Evolutionary conservation across 1,140 invertebrate genomes (phyloP).

Genomic region (Trichogramma pretiosum): DNA sequence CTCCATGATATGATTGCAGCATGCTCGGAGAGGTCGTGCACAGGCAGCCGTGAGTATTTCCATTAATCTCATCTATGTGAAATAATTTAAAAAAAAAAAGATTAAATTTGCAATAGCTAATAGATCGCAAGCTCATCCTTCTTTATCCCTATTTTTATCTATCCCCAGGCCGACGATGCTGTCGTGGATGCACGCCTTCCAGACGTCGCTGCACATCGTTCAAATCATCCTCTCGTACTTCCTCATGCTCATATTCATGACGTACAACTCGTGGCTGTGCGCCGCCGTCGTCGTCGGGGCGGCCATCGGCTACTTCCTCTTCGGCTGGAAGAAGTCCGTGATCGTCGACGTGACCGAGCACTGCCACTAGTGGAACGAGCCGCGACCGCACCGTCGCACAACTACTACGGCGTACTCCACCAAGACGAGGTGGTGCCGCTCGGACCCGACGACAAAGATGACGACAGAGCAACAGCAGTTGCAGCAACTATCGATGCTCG

Average conservation of each 20-base stretch:
- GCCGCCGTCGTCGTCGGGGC: constrained; percentile 82
- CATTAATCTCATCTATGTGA: no score
- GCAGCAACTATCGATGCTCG: background rate
- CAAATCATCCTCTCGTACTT: constrained; percentile 87
- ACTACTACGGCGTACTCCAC: no score
- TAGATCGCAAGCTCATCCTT: no score
- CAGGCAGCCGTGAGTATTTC: constrained; percentile 61
- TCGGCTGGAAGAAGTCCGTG: constrained; percentile 85
- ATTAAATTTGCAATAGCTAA: no score
- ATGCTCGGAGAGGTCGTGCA: constrained; percentile 63
- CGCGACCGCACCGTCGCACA: background rate
- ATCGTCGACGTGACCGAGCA: constrained; percentile 91
- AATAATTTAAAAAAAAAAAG: no score
- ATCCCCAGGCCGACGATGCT: constrained; percentile 67
- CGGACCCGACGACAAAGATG: no score
- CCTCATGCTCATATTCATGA: constrained; percentile 98
- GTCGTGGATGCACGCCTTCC: constrained; percentile 69
- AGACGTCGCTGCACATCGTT: constrained; percentile 81
- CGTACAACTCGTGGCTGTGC: constrained; percentile 92
- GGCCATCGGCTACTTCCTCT: constrained; percentile 84
- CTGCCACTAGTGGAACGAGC: constrained; percentile 63
- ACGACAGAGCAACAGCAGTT: background rate
- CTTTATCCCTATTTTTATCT: no score
- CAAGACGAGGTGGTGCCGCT: no score
- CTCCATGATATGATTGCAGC: constrained; percentile 46